phyloP scores from a whole-genome alignment of 2,888 invertebrate genomes.

The Resseliella maxima region DNA sequence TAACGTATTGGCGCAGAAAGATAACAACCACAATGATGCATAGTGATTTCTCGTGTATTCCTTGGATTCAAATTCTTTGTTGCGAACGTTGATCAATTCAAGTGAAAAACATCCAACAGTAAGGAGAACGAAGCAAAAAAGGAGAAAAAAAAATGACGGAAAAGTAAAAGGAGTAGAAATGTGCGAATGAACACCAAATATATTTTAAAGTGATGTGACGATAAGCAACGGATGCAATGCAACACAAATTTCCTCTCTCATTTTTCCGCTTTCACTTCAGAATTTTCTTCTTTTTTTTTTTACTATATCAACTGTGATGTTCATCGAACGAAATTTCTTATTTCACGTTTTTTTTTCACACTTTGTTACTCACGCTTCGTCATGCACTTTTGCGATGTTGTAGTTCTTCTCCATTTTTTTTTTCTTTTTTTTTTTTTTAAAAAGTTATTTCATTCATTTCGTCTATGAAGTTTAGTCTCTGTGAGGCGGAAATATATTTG shows the following conservation, averaged over 20 bases:
- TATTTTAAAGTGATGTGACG: neutral
- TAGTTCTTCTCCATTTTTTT: too few species aligned
- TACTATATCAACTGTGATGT: neutral
- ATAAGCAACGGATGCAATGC: constrained; percentile 21
- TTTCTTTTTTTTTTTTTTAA: too few species aligned
- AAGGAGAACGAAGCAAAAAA: neutral
- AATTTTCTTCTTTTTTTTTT: neutral
- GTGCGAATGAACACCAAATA: neutral
- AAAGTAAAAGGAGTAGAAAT: neutral
- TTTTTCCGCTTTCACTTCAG: too few species aligned
- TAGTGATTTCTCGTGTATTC: constrained; percentile 14
- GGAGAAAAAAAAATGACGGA: neutral
- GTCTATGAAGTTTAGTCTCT: neutral
- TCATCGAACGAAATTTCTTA: neutral
- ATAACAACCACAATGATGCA: constrained; percentile 21
- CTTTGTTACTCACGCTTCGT: constrained; percentile 18
- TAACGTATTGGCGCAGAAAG: constrained; percentile 51
- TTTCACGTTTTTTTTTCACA: neutral
- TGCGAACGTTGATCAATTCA: neutral
- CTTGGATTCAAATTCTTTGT: constrained; percentile 9
- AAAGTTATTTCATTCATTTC: too few species aligned
- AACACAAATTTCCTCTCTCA: constrained; percentile 5
- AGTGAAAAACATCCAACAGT: neutral
- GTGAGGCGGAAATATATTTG: neutral
- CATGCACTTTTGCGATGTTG: too few species aligned